A percentile compares a stretch with the other conserved stretches of the same genome.
Evolutionary conservation across 2,797 vertebrate genomes (phyloP).

Genomic region (Babyrousa celebensis): DNA sequence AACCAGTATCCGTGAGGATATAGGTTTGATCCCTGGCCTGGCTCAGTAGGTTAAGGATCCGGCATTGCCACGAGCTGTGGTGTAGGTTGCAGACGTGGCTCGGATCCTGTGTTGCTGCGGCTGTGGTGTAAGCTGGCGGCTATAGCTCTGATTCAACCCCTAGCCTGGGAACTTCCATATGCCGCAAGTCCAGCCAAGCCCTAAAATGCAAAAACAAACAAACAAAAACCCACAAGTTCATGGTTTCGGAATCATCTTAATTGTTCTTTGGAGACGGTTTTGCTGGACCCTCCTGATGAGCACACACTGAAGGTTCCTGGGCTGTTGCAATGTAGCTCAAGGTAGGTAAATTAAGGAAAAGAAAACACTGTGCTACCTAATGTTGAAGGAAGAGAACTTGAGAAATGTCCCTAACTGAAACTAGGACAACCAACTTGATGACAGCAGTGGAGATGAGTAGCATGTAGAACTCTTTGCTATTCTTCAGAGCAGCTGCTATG

Average conservation of each 20-base stretch:
- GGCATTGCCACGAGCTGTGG: no score
- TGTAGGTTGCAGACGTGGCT: no score
- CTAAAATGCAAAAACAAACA: no score
- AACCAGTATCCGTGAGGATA: no score
- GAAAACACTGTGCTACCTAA: not conserved
- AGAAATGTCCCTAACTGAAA: not conserved
- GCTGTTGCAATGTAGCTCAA: not conserved
- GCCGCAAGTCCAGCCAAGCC: no score
- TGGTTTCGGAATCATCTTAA: constrained; percentile 21
- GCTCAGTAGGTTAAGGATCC: no score
- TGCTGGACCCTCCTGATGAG: not conserved
- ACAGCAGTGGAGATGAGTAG: not conserved
- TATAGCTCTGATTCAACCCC: no score
- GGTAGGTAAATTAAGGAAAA: constrained; percentile 10
- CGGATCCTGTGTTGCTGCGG: no score
- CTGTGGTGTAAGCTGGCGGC: no score
- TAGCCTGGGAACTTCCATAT: no score
- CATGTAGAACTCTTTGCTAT: not conserved
- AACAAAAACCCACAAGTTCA: no score
- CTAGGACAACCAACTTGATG: not conserved
- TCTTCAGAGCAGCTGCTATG: not conserved
- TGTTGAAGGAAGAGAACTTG: not conserved
- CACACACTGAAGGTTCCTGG: not conserved
- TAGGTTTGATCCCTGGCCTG: no score
- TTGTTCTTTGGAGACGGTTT: constrained; percentile 21